Evolutionary conservation across 2,888 invertebrate species (phyloP).

Genomic region (Nemotelus pantherinus): DNA sequence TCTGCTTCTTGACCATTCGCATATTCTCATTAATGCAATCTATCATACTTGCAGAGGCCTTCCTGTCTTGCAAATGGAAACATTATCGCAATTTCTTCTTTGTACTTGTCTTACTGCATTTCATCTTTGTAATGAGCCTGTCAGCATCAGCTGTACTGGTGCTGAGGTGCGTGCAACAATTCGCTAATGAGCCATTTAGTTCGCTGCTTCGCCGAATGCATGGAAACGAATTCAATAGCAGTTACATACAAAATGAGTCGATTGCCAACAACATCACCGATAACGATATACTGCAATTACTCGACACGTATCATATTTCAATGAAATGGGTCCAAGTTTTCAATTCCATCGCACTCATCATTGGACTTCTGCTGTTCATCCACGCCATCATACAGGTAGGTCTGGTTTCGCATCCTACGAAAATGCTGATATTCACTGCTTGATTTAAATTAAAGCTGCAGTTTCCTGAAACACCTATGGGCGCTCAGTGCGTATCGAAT

Average conservation of each 20-base stretch:
- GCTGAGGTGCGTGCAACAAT: slow-evolving; percentile 40
- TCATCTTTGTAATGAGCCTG: slow-evolving; percentile 63
- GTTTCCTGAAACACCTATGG: no score
- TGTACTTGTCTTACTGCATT: slow-evolving; percentile 61
- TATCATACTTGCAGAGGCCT: slow-evolving; percentile 59
- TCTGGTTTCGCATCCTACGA: not conserved
- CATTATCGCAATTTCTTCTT: slow-evolving; percentile 66
- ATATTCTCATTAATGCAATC: no score
- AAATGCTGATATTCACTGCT: no score
- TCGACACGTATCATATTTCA: slow-evolving; percentile 2
- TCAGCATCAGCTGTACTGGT: slow-evolving; percentile 55
- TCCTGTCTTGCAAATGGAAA: slow-evolving; percentile 67
- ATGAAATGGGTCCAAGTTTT: slow-evolving; percentile 50
- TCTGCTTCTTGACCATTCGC: no score
- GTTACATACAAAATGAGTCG: not conserved
- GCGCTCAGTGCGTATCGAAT: no score
- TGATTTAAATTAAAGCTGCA: no score
- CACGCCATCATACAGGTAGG: slow-evolving; percentile 60
- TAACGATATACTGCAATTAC: not conserved
- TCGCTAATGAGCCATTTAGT: slow-evolving; percentile 14
- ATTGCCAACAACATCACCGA: not conserved
- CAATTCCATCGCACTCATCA: slow-evolving; percentile 54
- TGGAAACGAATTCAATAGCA: not conserved
- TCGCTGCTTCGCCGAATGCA: not conserved
- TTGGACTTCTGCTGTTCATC: slow-evolving; percentile 56